Base-by-base conservation (phyloP, 2,888 invertebrate species). In the Lepas anatifera region DNA sequence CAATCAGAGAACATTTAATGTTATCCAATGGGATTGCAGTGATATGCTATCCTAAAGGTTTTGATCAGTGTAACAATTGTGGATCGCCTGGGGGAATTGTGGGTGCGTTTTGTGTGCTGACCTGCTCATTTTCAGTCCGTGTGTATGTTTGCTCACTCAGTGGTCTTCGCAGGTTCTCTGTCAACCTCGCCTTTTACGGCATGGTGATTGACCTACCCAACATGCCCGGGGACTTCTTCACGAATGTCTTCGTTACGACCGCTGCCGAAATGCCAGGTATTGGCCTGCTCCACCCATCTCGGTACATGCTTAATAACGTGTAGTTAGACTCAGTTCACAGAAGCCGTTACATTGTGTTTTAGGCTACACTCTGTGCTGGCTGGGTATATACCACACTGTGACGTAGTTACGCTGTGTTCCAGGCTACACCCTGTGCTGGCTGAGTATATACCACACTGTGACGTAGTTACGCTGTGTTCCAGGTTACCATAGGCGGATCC, bases 371-470 rank as follows among this genome's bases (percentile, higher is more conserved):
- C n/a, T n/a, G n/a, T 7, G n/a, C 35, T 64, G 35, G 29, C 4
- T n/a, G 37, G 35, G 8, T 22, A 35, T 64, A 7, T 13, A 39
- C n/a, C 25, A 10, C n/a, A 3, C 37, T 64, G 64, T 11, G 25
- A 10, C 10, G 64, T n/a, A n/a, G 2, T 64, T 35, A 16, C 18
- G 16, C 35, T 58, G 32, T 58, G 7, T 3, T 1, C 22, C 39
- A 64, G 64, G 64, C 2, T 64, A 64, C 39, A 39, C 39, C n/a
- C 25, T 64, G 25, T 39, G 37, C 25, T 64, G 64, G 64, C 11
- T 39, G 39, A 25, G 37, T 2, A 64, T 64, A 39, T 37, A 64
- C 25, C 35, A 82, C 75, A 81, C 79, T 76, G 84, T n/a, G n/a
- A n/a, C n/a, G n/a, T n/a, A n/a, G n/a, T n/a, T n/a, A n/a, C n/a